Evolutionary conservation across 2,113 vertebrate species (phyloP).

Genomic region (Malurus alboscapulatus): DNA sequence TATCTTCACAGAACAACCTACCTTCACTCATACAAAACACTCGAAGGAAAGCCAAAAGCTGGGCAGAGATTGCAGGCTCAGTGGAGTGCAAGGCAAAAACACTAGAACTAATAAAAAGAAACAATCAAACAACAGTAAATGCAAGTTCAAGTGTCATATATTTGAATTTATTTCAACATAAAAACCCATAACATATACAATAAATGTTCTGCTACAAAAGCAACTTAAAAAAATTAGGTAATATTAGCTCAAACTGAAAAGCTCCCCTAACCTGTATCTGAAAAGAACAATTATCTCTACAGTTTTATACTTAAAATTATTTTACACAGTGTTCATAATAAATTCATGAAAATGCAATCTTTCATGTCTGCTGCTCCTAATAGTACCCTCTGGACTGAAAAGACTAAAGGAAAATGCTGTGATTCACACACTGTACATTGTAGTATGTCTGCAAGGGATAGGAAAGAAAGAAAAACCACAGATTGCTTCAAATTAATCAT

Average conservation of each 20-base stretch:
- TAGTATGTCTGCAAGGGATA: slow-evolving; percentile 48
- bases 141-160: not conserved
- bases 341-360: slow-evolving; percentile 33
- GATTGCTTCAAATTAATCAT: slow-evolving; percentile 63
- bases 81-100: slow-evolving; percentile 91
- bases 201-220: not conserved
- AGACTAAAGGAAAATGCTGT: slow-evolving; percentile 59
- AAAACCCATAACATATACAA: not conserved
- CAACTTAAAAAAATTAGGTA: not conserved
- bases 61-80: slow-evolving; percentile 92
- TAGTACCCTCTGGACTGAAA: slow-evolving; percentile 48
- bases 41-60: slow-evolving; percentile 94
- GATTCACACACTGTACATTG: slow-evolving; percentile 48
- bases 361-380: slow-evolving; percentile 55
- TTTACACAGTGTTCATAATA: not conserved
- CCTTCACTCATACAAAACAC: slow-evolving; percentile 99
- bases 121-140: not conserved
- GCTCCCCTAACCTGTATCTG: not conserved
- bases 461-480: slow-evolving; percentile 59
- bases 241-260: not conserved
- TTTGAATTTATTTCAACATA: not conserved
- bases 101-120: slow-evolving; percentile 82
- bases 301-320: slow-evolving; percentile 34
- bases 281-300: slow-evolving; percentile 12
- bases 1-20: slow-evolving; percentile 64